Conservation (phyloP, 2,113 vertebrate genomes). For the Alethe castanea region DNA sequence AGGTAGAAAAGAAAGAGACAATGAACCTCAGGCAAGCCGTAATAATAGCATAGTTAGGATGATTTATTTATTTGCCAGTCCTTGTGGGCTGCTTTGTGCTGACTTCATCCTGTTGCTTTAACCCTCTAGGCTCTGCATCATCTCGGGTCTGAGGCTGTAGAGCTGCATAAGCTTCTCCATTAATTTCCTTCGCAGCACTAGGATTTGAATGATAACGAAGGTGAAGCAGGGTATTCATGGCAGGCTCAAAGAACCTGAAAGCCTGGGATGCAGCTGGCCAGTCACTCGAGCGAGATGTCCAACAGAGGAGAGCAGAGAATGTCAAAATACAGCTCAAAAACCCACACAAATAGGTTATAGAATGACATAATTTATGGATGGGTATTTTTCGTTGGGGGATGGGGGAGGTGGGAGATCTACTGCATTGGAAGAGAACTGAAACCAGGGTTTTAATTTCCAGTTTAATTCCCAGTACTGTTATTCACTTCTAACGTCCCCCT, state of each 20-base stretch:
- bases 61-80: conserved; percentile 46
- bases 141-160: neutral
- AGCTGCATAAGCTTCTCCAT: neutral
- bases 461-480: neutral
- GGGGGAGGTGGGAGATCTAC: neutral
- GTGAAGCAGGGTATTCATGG: neutral
- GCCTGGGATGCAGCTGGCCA: neutral
- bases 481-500: neutral
- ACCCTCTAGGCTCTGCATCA: neutral
- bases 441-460: neutral
- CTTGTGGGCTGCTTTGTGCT: conserved; percentile 19
- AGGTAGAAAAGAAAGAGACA: conserved; percentile 37
- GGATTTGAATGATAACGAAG: neutral
- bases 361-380: neutral
- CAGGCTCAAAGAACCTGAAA: neutral
- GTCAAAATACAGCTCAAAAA: neutral
- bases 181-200: neutral
- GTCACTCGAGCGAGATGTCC: neutral
- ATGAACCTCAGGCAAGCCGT: conserved; percentile 13
- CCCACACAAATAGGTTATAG: neutral
- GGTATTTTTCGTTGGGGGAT: neutral
- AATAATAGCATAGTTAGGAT: conserved; percentile 6
- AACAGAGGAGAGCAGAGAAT: neutral
- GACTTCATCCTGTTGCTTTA: conserved; percentile 52
- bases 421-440: neutral